phyloP scores from a whole-genome alignment of 2,797 vertebrate genomes.

The Aeoliscus strigatus region DNA sequence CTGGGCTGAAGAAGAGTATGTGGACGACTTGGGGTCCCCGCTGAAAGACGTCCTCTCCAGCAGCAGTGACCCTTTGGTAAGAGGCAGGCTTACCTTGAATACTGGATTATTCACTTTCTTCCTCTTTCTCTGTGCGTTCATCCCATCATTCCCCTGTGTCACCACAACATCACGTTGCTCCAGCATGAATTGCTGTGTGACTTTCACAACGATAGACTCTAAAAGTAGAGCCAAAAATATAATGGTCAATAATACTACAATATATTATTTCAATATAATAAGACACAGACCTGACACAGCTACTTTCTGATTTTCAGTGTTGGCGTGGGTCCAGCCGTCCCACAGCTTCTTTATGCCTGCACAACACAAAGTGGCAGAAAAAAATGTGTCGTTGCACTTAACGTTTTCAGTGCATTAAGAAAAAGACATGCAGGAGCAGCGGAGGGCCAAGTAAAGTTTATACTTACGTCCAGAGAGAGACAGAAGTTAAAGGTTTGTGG shows the following conservation, averaged over 20 bases:
- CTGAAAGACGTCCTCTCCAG: conserved; percentile 62
- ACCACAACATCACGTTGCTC: neutral
- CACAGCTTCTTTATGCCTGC: conserved; percentile 57
- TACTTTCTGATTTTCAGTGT: conserved; percentile 11
- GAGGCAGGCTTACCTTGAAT: conserved; percentile 67
- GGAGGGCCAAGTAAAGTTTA: neutral
- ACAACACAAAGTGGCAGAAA: neutral
- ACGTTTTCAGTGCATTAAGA: neutral
- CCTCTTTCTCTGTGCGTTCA: conserved; percentile 3
- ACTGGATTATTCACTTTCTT: conserved; percentile 28
- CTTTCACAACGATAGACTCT: conserved; percentile 24
- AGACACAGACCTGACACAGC: conserved; percentile 37
- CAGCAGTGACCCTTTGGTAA: conserved; percentile 49
- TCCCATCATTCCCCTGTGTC: conserved; percentile 1
- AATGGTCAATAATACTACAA: neutral
- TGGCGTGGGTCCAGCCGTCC: conserved; percentile 5
- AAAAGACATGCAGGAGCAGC: too few relatives aligned
- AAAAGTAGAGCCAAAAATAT: conserved; percentile 2
- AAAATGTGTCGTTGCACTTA: too few relatives aligned
- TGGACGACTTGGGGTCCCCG: neutral
- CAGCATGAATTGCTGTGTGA: neutral
- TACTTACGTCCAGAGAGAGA: conserved; percentile 39
- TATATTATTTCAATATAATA: neutral
- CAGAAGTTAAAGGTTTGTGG: conserved; percentile 10
- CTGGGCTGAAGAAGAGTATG: neutral